A percentile compares a stretch with the other conserved stretches of the same genome.
Conservation (phyloP, 2,113 vertebrate genomes). For the Siniperca knerii region DNA sequence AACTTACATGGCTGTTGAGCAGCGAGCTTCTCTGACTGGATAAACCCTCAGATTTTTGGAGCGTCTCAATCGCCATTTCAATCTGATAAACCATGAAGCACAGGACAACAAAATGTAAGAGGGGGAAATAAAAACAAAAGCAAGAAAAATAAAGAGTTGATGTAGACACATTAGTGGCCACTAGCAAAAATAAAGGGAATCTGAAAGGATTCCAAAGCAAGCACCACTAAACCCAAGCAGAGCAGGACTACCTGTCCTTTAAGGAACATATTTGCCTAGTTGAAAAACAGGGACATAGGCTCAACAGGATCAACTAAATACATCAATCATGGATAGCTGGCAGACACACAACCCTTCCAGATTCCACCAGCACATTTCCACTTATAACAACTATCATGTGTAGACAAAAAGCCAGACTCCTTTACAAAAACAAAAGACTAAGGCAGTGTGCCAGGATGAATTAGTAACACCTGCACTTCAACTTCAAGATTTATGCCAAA, state of each 20-base stretch:
- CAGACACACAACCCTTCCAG: conserved; percentile 14
- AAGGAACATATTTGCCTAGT: neutral
- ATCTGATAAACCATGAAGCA: conserved; percentile 93
- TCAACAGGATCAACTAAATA: neutral
- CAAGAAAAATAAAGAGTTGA: conserved; percentile 55
- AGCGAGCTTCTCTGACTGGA: conserved; percentile 98
- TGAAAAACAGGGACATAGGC: neutral
- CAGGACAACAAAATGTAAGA: conserved; percentile 83
- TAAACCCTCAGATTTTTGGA: conserved; percentile 99
- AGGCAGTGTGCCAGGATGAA: conserved; percentile 14
- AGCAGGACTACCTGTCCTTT: conserved; percentile 72
- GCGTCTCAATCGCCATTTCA: conserved; percentile 99
- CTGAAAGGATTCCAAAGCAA: conserved; percentile 77
- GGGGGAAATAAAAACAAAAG: conserved; percentile 62
- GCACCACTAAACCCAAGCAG: conserved; percentile 89
- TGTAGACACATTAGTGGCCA: conserved; percentile 50
- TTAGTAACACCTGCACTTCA: conserved; percentile 15
- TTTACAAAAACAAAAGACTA: conserved; percentile 2
- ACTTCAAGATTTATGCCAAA: neutral
- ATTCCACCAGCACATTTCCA: conserved; percentile 5
- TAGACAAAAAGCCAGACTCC: neutral
- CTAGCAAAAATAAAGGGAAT: conserved; percentile 56
- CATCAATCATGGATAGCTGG: neutral
- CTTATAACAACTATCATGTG: neutral
- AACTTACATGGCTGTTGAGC: conserved; percentile 99